Evolutionary conservation across 2,113 vertebrate genomes (phyloP), one percentile per base, ranked within the genome.

Genomic region (Percopsis transmontana): DNA sequence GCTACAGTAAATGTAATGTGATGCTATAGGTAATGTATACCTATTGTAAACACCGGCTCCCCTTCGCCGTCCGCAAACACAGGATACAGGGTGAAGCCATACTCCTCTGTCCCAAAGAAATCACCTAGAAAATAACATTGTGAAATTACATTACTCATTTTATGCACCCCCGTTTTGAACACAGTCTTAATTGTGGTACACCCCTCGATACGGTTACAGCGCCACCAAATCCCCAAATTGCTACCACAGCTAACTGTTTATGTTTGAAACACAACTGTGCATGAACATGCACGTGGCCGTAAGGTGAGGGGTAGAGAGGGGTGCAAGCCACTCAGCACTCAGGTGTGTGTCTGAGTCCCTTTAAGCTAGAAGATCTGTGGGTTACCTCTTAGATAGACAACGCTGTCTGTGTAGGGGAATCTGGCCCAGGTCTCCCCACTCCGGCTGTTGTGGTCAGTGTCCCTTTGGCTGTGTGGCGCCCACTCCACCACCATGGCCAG

Each of bases 61-160:
- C 94, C 95, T 69, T 97, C 92, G 73, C 94, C 94, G 79, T 93
- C 93, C 60, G 76, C 74, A 91, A 96, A 96, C 84, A 99, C 72
- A 0, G 96, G 94, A 58, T 91, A 95, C 80, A 99, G 84, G 82
- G 85, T 91, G 83, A 98, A 97, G 61, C 76, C 84, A 58, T 93
- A 95, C 51, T 94, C 93, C 68, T 96, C 94, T n/a, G 92, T 87
- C n/a, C 87, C 89, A 53, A 94, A 92, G 50, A 99, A 97, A 78
- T 93, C 78, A 66, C 94, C 96, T 98, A 85, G 15, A 82, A 73
- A 75, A 84, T 2, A 2, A 73, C 5, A 16, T 11, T 42, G 5
- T 21, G 1, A 16, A 52, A 57, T 7, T 2, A 24, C 52, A n/a
- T 52, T 41, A 20, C 20, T 10, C 10, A 51, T 19, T 19, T 51